Evolutionary conservation across 1,140 invertebrate species (phyloP).

Genomic region (Sipha flava): DNA sequence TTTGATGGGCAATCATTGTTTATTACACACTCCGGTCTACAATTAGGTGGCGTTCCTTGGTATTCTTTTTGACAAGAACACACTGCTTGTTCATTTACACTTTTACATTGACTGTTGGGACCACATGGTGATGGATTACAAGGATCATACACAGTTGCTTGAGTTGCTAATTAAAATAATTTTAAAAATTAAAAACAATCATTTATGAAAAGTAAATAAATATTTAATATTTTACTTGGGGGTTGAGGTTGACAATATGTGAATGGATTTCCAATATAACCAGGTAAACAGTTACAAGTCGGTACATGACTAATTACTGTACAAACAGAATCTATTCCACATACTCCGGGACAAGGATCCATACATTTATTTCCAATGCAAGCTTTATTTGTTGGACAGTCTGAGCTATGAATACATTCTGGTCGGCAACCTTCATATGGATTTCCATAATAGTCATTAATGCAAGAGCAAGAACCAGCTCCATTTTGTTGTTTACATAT

Average conservation of each 20-base stretch:
- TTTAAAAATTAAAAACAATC: background rate
- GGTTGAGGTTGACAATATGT: conserved; percentile 41
- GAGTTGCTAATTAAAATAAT: conserved; percentile 38
- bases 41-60: conserved; percentile 61
- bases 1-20: conserved; percentile 65
- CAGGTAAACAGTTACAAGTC: conserved; percentile 52
- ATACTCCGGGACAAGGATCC: conserved; percentile 52
- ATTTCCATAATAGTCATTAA: conserved; percentile 54
- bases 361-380: conserved; percentile 45
- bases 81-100: conserved; percentile 53
- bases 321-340: conserved; percentile 47
- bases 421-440: conserved; percentile 47
- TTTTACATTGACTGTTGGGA: conserved; percentile 61
- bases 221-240: conserved; percentile 19
- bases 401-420: conserved; percentile 51
- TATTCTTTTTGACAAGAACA: conserved; percentile 63
- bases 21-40: conserved; percentile 65
- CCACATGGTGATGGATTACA: conserved; percentile 71
- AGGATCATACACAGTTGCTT: conserved; percentile 50
- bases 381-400: conserved; percentile 49
- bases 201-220: background rate
- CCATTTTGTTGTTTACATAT: conserved; percentile 48
- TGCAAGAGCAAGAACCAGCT: conserved; percentile 54
- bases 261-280: conserved; percentile 48
- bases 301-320: conserved; percentile 56